Base-by-base conservation (phyloP, 2,888 invertebrate genomes). In the Patella depressa region DNA sequence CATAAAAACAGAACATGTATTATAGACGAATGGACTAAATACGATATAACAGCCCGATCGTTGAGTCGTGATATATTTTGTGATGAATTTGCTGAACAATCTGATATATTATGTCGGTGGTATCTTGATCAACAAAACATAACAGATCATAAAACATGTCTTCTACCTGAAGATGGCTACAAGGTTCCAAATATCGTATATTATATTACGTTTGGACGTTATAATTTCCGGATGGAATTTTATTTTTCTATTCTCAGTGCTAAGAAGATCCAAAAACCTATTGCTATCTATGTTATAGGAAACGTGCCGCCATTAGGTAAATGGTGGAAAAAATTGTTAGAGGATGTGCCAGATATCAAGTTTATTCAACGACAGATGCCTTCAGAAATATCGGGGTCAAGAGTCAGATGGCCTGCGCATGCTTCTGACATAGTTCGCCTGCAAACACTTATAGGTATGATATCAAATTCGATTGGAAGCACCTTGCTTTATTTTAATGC, bases 391-490 rank as follows among this genome's bases (percentile, higher is more conserved):
- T 71, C 76, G 45, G 9, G 73, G 55, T 71, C 53, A 2, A 57
- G 53, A 9, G 71, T 75, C 15, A 55, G 24, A 9, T 78, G 59
- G 54, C 53, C 24, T 4, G 75, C 78, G n/a, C 82, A 82, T 59
- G 45, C 73, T 19, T 79, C 79, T 19, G 82, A 82, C 65, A 55
- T 82, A 12, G 81, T 82, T 19, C 78, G 82, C 19, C 78, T 82
- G 1, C 82, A 82, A 78, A 72, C 71, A 1, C 65, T 82, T 45
- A 53, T 79, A n/a, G 79, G 79, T 79, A 57, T 45, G 45, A 45
- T 45, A 7, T 45, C 34, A 4, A 34, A 34, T 34, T 34, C 34
- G 4, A 34, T 2, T 34, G 2, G 34, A 34, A 34, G 34, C 4
- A 34, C 34, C 4, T 4, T 2, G 4, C 4, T 34, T 34, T 34